These are phyloP conservation scores for Bradypodion pumilum DNA, from an alignment of 2,797 vertebrate species.

Conservation along the genomic window DNA sequence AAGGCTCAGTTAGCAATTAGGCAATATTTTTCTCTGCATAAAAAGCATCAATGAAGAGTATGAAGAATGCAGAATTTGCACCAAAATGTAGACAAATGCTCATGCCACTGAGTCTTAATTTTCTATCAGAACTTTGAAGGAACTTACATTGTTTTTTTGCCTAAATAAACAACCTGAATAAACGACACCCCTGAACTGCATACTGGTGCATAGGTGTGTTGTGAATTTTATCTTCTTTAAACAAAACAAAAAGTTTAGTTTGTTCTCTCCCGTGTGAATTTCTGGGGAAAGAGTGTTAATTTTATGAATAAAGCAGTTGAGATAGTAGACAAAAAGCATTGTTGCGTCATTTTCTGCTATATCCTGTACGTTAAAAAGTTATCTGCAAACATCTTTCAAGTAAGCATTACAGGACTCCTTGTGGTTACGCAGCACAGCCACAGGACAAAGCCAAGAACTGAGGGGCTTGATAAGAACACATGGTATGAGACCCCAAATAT, in stretches of 20 bases:
- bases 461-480: neutral
- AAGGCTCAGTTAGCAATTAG: constrained; percentile 37
- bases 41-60: neutral
- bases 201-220: neutral
- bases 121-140: neutral
- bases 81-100: neutral
- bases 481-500: neutral
- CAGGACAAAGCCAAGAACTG: neutral
- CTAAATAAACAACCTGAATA: neutral
- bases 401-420: neutral
- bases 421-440: neutral
- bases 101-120: neutral
- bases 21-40: neutral
- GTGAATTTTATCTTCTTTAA: neutral
- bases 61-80: neutral
- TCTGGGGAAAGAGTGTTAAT: neutral
- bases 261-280: neutral
- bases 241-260: neutral
- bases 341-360: neutral
- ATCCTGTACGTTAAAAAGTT: neutral
- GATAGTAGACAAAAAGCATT: neutral
- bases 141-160: neutral
- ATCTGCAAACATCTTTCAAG: neutral
- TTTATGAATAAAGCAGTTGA: neutral
- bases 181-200: neutral